Base-by-base conservation (phyloP, 2,888 invertebrate genomes). In the Digitonthophagus gazella region DNA sequence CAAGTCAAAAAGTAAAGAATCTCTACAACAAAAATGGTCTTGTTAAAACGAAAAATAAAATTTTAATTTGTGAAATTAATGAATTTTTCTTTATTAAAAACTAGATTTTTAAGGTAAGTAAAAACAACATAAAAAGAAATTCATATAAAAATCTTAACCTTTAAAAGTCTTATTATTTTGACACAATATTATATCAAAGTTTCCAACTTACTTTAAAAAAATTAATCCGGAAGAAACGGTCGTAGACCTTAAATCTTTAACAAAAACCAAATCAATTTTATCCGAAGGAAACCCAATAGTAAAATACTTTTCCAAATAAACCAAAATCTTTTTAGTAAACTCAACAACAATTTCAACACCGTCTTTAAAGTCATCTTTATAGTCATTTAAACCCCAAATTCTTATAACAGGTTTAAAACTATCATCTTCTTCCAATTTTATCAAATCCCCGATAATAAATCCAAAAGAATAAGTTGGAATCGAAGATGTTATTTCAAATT, bases 381-480 rank as follows among this genome's bases (percentile, higher is more conserved):
- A 76, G 64, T 81, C 79, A 22, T 77, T 75, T 4, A 84, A 80
- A 2, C 83, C 82, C 85, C 85, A 86, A 20, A 85, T 78, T 71
- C 79, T 82, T 6, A 85, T 80, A 20, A 5, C 1, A 44, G 8
- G 11, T 8, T 44, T 44, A 3, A 3, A 83, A 82, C 1, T 76
- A 80, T 18, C 71, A 71, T 2, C 72, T 66, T 63, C 72, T 72
- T 2, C 69, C 68, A 68, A 2, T 77, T 69, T 20, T 3, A 11
- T 3, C 20, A 77, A 71, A 64, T 76, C 75, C 61, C 78, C 75
- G 8, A 68, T 68, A 28, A 72, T 71, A 72, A 81, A 80, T 71
- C 81, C 28, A 11, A 93, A 87, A 55, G 92, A 82, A 79, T 93
- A 92, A 0, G 93, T 91, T 55, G 92, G 89, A 92, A 93, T 93